These are phyloP conservation scores for Agapornis roseicollis DNA, from an alignment of 2,113 vertebrate genomes.

Conservation along the genomic window DNA sequence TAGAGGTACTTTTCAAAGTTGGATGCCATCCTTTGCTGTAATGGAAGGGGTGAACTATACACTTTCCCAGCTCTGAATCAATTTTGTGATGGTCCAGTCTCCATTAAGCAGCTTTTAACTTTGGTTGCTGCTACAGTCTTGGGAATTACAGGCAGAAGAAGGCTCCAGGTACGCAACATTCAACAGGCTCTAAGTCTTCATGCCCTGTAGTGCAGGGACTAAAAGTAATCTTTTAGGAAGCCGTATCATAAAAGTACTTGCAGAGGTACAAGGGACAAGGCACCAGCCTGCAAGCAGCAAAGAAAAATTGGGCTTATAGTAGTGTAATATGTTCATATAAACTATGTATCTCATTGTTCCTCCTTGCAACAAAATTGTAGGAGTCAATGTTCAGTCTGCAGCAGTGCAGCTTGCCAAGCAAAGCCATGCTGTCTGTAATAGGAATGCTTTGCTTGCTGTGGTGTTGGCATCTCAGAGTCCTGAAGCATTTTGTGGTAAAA, in stretches of 20 bases:
- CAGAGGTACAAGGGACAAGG: background rate
- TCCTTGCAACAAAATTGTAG: background rate
- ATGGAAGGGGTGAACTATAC: background rate
- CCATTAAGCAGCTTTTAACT: background rate
- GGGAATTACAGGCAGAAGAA: background rate
- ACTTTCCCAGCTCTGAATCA: background rate
- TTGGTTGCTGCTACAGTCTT: background rate
- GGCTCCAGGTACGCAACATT: background rate
- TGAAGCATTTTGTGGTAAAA: background rate
- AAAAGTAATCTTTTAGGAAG: background rate
- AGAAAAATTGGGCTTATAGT: background rate
- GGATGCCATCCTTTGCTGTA: background rate
- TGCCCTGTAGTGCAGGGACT: background rate
- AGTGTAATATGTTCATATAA: background rate
- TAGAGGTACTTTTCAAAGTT: background rate
- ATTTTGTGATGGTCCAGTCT: background rate
- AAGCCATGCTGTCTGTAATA: background rate
- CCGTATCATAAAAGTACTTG: background rate
- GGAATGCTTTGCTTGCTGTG: background rate
- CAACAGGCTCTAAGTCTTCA: background rate
- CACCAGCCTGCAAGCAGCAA: background rate
- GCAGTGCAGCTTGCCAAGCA: background rate
- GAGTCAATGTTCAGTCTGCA: background rate
- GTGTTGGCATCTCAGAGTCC: background rate
- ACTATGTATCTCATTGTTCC: background rate